phyloP scores from a whole-genome alignment of 2,113 vertebrate species.

The Campylomormyrus numenius region DNA sequence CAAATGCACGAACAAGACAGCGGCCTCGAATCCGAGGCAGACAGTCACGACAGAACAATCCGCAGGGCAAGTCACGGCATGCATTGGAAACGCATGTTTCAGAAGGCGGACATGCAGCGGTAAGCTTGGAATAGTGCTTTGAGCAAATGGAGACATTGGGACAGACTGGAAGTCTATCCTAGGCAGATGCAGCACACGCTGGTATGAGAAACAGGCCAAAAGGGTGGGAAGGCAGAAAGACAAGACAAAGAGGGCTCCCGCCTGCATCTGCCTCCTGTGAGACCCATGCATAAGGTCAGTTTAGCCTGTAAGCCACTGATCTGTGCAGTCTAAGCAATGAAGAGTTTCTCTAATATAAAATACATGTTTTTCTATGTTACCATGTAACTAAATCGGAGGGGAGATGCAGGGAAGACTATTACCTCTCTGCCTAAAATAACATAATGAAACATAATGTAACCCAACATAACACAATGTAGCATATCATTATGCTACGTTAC shows the following conservation, averaged over 20 bases:
- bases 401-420: background rate
- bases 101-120: background rate
- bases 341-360: background rate
- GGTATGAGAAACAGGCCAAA: background rate
- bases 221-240: background rate
- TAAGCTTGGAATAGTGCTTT: background rate
- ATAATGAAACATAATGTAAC: background rate
- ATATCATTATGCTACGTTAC: background rate
- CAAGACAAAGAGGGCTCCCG: background rate
- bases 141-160: slow-evolving; percentile 32
- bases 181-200: slow-evolving; percentile 17
- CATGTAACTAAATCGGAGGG: background rate
- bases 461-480: background rate
- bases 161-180: slow-evolving; percentile 23
- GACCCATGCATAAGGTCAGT: background rate
- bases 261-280: background rate
- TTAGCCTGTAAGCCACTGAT: background rate
- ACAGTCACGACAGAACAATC: background rate
- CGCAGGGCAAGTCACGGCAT: slow-evolving; percentile 29
- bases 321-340: background rate
- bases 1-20: background rate
- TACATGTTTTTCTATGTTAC: background rate
- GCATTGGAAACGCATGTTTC: background rate
- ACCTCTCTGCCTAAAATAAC: background rate
- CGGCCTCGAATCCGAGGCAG: background rate